These are phyloP conservation scores for Dolichomitus sp. DNA, from an alignment of 2,888 invertebrate genomes.

Conservation along the genomic window DNA sequence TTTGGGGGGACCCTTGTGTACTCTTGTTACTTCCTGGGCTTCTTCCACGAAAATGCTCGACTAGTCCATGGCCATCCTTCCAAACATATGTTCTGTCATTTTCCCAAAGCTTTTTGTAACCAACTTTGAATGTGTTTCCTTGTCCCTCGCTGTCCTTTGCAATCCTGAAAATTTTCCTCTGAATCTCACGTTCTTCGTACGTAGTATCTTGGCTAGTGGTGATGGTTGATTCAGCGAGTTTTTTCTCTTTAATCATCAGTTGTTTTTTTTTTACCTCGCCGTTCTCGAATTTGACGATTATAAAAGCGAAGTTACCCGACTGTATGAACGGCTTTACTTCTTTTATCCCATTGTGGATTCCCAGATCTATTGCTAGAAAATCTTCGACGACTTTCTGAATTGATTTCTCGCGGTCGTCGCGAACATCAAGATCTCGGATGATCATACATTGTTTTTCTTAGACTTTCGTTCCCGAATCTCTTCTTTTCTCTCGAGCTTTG, in stretches of 20 bases:
- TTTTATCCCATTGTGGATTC: not conserved
- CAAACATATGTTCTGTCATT: not conserved
- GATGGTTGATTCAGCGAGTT: too few relatives aligned
- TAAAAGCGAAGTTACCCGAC: not conserved
- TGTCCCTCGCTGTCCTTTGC: not conserved
- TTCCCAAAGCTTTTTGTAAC: not conserved
- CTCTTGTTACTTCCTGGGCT: not conserved
- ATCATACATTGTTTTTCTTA: constrained; percentile 11
- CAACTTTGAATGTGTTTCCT: not conserved
- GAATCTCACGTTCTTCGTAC: not conserved
- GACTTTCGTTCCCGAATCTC: not conserved
- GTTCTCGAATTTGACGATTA: constrained; percentile 8
- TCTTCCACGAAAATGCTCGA: not conserved
- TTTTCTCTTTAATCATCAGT: not conserved
- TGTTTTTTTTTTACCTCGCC: not conserved
- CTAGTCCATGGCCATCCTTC: not conserved
- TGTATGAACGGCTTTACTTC: not conserved
- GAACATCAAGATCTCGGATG: constrained; percentile 2
- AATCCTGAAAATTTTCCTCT: not conserved
- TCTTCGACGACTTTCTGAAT: not conserved
- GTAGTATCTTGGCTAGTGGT: too few relatives aligned
- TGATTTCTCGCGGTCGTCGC: not conserved
- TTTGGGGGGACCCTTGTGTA: not conserved
- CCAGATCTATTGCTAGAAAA: not conserved
- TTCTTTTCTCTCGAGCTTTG: constrained; percentile 5